These are phyloP conservation scores for Drosophila tani DNA, from an alignment of 1,140 invertebrate genomes.

Conservation along the genomic window DNA sequence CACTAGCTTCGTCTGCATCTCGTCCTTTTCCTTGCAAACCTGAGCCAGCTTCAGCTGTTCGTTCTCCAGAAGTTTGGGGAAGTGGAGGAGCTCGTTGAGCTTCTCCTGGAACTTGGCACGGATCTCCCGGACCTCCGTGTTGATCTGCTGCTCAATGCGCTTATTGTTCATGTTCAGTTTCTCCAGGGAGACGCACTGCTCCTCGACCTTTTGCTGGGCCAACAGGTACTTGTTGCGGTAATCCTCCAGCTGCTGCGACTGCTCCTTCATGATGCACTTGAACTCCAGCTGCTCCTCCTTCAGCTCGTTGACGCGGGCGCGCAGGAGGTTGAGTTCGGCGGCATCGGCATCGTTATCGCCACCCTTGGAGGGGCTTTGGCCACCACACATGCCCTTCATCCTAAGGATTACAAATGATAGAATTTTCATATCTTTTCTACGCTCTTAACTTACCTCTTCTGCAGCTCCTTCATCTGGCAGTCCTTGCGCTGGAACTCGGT, in stretches of 20 bases:
- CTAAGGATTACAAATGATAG: constrained; percentile 20
- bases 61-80: constrained; percentile 90
- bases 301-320: constrained; percentile 71
- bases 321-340: constrained; percentile 71
- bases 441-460: constrained; percentile 57
- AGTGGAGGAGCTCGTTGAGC: constrained; percentile 89
- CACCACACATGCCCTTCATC: constrained; percentile 70
- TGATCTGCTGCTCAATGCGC: constrained; percentile 91
- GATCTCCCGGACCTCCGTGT: constrained; percentile 90
- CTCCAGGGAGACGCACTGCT: constrained; percentile 89
- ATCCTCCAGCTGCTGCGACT: constrained; percentile 89
- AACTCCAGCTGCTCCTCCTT: constrained; percentile 87
- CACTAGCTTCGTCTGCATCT: constrained; percentile 72
- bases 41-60: constrained; percentile 90
- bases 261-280: constrained; percentile 89
- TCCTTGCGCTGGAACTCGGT: constrained; percentile 78
- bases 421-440: no score
- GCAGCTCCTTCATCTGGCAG: constrained; percentile 76
- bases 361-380: constrained; percentile 26
- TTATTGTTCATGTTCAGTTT: constrained; percentile 91
- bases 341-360: constrained; percentile 61
- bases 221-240: constrained; percentile 90
- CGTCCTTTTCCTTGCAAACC: constrained; percentile 87
- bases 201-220: constrained; percentile 91
- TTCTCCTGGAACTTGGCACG: constrained; percentile 92